Percentiles rank a stretch among this genome's conserved stretches.
These are phyloP conservation scores for Illadopsis cleaveri DNA, from an alignment of 2,113 vertebrate species.

Conservation along the genomic window DNA sequence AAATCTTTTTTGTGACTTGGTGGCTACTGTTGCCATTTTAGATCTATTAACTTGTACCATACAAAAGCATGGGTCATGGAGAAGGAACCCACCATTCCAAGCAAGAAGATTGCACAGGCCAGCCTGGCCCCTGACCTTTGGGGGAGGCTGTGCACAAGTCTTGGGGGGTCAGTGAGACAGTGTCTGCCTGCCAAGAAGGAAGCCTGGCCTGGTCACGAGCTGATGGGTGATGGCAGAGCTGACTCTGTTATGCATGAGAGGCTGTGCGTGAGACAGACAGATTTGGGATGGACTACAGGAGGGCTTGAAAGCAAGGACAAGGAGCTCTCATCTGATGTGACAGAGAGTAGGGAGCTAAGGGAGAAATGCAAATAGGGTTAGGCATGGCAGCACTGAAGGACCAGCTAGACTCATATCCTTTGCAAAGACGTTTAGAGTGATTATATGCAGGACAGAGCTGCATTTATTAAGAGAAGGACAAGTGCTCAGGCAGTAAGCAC, in stretches of 20 bases:
- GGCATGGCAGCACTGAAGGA: accelerated
- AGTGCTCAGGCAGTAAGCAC: neutral
- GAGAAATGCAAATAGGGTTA: neutral
- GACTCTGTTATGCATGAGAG: accelerated
- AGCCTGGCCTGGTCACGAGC: neutral
- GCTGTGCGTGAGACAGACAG: neutral
- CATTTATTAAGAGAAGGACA: neutral
- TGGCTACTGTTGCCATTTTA: neutral
- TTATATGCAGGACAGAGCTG: neutral
- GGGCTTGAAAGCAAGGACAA: neutral
- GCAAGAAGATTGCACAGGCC: neutral
- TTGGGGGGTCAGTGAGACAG: accelerated
- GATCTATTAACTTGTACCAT: neutral
- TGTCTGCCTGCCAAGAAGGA: neutral
- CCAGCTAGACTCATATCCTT: neutral
- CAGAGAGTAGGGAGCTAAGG: neutral
- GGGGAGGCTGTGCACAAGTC: neutral
- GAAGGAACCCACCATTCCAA: neutral
- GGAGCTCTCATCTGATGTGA: neutral
- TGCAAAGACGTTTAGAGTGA: neutral
- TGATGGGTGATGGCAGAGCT: neutral
- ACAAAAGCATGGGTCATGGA: neutral
- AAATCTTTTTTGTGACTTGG: neutral
- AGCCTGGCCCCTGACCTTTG: accelerated
- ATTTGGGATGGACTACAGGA: neutral